phyloP scores from a whole-genome alignment of 37 sponge, comb jelly and placozoan species.

The Spongilla lacustris region DNA sequence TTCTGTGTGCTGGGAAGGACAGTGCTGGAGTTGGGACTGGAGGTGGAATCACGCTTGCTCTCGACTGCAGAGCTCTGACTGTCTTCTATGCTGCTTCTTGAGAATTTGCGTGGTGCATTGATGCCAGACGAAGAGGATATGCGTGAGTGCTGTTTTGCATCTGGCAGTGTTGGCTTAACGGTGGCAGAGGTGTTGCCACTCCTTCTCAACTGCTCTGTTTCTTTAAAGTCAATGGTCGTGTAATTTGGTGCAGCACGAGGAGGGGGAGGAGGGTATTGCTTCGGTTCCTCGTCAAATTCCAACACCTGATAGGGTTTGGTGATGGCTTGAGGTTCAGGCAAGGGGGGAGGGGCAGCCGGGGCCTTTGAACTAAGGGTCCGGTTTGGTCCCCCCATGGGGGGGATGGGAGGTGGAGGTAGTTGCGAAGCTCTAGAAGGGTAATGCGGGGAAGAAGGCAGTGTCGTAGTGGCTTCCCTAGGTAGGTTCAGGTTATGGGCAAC shows the following conservation, averaged over 20 bases:
- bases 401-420: not conserved
- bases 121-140: not conserved
- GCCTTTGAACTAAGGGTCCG: not conserved
- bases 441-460: not conserved
- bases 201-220: constrained; percentile 23
- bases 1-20: not conserved
- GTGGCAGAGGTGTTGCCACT: not conserved
- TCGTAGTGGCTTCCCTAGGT: not conserved
- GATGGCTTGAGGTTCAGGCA: not conserved
- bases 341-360: not conserved
- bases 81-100: constrained; percentile 40
- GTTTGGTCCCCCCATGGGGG: not conserved
- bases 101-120: not conserved
- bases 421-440: not conserved
- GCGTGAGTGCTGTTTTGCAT: not conserved
- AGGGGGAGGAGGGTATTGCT: constrained; percentile 4
- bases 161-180: not conserved
- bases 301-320: constrained; percentile 19
- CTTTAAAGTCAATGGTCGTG: constrained; percentile 36
- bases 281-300: constrained; percentile 22
- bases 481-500: constrained; percentile 19
- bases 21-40: not conserved
- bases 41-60: not conserved
- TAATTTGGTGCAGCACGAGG: not conserved
- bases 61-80: constrained; percentile 28